These are phyloP conservation scores for Polyploca ridens DNA, from an alignment of 2,888 invertebrate species.

Conservation along the genomic window DNA sequence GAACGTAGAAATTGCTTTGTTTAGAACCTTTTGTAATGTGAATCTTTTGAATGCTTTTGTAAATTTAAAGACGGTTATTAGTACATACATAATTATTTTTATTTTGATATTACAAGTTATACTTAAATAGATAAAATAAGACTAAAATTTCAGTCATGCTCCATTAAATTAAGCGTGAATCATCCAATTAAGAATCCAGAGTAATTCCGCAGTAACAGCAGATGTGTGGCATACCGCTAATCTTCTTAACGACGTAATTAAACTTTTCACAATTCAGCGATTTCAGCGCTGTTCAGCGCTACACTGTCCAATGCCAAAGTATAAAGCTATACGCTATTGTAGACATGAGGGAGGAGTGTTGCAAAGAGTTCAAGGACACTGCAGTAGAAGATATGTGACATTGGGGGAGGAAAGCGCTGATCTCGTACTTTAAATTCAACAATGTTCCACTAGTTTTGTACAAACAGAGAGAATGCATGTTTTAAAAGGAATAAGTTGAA, in stretches of 20 bases:
- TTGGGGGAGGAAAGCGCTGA: constrained; percentile 17
- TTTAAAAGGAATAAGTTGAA: not conserved
- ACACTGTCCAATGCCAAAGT: not conserved
- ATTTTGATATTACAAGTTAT: too few species aligned
- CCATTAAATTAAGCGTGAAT: not conserved
- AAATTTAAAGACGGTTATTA: too few species aligned
- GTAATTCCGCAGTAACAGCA: not conserved
- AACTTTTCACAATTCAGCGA: not conserved
- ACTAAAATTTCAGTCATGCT: not conserved
- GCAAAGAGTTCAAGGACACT: constrained; percentile 42
- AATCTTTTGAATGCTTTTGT: too few species aligned
- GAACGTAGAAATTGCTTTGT: too few species aligned
- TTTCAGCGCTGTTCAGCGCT: not conserved
- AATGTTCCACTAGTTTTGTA: not conserved
- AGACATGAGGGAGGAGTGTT: constrained; percentile 8
- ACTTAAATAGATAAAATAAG: too few species aligned
- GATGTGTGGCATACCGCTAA: not conserved
- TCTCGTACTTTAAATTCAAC: not conserved
- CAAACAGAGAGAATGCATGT: not conserved
- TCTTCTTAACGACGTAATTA: not conserved
- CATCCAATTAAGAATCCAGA: not conserved
- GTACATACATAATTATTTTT: too few species aligned
- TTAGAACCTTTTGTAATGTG: too few species aligned
- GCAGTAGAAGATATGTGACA: constrained; percentile 35
- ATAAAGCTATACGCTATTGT: constrained; percentile 7